A percentile compares a stretch with the other conserved stretches of the same genome.
phyloP scores from a whole-genome alignment of 2,113 vertebrate species.

The Zeus faber region DNA sequence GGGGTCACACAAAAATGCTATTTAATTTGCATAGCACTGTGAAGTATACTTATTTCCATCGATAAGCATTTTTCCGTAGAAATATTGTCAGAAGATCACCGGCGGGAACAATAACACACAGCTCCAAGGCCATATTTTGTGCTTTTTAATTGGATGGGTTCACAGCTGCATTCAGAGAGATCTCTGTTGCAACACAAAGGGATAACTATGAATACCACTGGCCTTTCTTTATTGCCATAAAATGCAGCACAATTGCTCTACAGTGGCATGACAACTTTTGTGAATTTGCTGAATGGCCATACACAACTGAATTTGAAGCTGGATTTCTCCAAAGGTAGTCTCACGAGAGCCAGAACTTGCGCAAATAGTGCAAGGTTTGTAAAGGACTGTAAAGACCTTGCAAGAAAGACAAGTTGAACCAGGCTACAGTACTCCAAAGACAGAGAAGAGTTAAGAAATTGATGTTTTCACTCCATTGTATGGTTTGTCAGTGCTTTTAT shows the following conservation, averaged over 20 bases:
- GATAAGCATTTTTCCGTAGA: slow-evolving; percentile 57
- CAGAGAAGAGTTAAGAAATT: no score
- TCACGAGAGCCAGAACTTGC: no score
- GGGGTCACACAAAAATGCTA: slow-evolving; percentile 19
- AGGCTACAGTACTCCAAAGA: no score
- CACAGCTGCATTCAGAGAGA: slow-evolving; percentile 41
- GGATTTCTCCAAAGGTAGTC: slow-evolving; percentile 20
- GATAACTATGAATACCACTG: slow-evolving; percentile 44
- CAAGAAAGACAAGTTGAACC: no score
- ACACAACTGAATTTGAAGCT: slow-evolving; percentile 19
- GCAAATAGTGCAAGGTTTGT: no score
- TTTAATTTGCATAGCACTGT: slow-evolving; percentile 24
- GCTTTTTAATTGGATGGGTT: slow-evolving; percentile 68
- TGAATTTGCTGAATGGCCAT: slow-evolving; percentile 30
- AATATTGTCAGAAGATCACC: slow-evolving; percentile 51
- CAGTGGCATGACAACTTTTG: slow-evolving; percentile 37
- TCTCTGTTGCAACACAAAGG: slow-evolving; percentile 56
- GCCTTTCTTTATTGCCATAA: slow-evolving; percentile 60
- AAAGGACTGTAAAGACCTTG: no score
- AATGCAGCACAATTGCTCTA: slow-evolving; percentile 44
- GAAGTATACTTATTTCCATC: slow-evolving; percentile 52
- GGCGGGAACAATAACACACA: slow-evolving; percentile 56
- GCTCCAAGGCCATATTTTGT: slow-evolving; percentile 63
- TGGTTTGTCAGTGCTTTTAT: slow-evolving; percentile 39
- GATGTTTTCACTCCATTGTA: no score